Conservation (phyloP, 2,888 invertebrate species). For the Parelbella ahira region DNA sequence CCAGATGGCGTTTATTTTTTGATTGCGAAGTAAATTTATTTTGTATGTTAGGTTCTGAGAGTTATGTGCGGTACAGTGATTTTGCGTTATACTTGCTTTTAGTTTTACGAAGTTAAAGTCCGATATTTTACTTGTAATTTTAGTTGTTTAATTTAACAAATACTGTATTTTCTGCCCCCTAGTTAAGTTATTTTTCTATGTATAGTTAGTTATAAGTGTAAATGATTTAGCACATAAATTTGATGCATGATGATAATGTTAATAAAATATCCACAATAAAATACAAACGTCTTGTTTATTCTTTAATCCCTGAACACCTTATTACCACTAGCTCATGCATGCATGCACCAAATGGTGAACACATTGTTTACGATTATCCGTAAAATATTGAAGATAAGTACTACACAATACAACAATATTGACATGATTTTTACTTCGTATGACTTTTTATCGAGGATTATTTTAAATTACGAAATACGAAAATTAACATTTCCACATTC, state of each 20-base stretch:
- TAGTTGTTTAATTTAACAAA: conserved; percentile 74
- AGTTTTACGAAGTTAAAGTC: conserved; percentile 69
- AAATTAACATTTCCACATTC: too few relatives aligned
- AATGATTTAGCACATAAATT: conserved; percentile 79
- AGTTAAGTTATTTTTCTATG: conserved; percentile 80
- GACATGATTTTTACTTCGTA: too few relatives aligned
- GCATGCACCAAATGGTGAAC: too few relatives aligned
- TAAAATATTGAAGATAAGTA: too few relatives aligned
- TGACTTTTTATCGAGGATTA: too few relatives aligned
- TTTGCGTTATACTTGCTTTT: conserved; percentile 68
- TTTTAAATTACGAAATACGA: too few relatives aligned
- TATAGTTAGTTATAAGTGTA: conserved; percentile 80
- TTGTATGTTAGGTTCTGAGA: conserved; percentile 61
- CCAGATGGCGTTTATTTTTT: conserved; percentile 43
- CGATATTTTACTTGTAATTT: conserved; percentile 70
- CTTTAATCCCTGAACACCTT: conserved; percentile 32
- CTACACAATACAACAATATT: too few relatives aligned
- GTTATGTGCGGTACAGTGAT: conserved; percentile 62
- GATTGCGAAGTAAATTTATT: conserved; percentile 40
- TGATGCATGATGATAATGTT: conserved; percentile 81
- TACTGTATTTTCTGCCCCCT: conserved; percentile 77
- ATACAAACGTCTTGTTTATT: conserved; percentile 58
- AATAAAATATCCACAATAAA: conserved; percentile 80
- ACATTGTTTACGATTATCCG: too few relatives aligned
- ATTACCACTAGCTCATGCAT: too few relatives aligned